phyloP scores from a whole-genome alignment of 1,140 invertebrate species.

The Eubasilissa regina region DNA sequence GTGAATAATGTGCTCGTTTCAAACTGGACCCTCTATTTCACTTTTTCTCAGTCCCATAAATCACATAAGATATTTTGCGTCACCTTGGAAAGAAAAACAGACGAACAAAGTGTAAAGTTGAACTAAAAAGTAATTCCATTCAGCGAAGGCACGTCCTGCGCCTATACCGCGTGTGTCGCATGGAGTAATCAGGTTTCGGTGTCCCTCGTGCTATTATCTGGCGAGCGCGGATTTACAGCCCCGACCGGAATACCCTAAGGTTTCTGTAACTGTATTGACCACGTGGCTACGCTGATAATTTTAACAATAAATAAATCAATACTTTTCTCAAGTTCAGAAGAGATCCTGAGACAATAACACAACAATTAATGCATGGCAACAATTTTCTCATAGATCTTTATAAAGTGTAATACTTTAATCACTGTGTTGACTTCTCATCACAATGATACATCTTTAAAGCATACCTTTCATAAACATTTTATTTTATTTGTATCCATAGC shows the following conservation, averaged over 20 bases:
- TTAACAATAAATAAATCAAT: background rate
- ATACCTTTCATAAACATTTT: no score
- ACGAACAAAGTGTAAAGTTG: slow-evolving; percentile 13
- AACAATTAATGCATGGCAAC: no score
- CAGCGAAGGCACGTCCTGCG: background rate
- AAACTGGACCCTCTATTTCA: slow-evolving; percentile 8
- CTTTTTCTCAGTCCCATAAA: slow-evolving; percentile 15
- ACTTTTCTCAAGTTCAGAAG: background rate
- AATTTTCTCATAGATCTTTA: no score
- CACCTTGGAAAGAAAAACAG: slow-evolving; percentile 13
- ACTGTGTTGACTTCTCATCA: no score
- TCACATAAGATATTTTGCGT: slow-evolving; percentile 9
- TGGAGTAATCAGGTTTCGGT: slow-evolving; percentile 20
- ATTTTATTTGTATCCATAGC: no score
- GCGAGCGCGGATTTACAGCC: slow-evolving; percentile 22
- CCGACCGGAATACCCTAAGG: background rate
- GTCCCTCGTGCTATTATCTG: slow-evolving; percentile 23
- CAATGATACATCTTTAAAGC: no score
- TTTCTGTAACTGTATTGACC: background rate
- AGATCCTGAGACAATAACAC: no score
- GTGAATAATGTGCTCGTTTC: background rate
- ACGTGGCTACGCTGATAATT: background rate
- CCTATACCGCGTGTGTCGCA: background rate
- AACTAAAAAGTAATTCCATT: slow-evolving; percentile 34
- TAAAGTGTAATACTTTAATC: no score